Evolutionary conservation across 1,140 invertebrate genomes (phyloP).

Genomic region (Nephila pilipes): DNA sequence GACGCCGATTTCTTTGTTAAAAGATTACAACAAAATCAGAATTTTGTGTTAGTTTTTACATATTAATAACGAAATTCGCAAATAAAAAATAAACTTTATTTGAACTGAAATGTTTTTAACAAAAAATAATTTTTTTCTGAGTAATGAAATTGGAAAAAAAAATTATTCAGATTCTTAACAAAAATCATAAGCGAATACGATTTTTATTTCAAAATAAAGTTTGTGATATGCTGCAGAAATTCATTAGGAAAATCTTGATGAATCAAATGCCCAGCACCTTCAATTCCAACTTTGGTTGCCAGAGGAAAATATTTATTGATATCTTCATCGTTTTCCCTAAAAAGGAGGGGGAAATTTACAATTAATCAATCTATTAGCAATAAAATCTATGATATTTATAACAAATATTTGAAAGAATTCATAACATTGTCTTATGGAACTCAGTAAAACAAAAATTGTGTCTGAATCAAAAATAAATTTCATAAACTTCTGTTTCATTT

Average conservation of each 20-base stretch:
- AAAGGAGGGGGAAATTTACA: not conserved
- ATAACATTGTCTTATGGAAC: not conserved
- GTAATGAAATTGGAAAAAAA: not conserved
- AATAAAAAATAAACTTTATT: no score
- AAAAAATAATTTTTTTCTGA: no score
- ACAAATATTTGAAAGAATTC: not conserved
- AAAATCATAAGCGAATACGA: not conserved
- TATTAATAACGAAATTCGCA: no score
- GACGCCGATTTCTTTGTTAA: no score
- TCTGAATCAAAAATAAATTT: not conserved
- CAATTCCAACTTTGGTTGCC: constrained; percentile 24
- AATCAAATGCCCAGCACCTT: constrained; percentile 56
- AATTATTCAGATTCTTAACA: not conserved
- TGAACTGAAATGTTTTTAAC: no score
- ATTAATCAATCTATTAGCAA: not conserved
- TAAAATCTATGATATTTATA: no score
- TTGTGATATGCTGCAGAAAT: constrained; percentile 28
- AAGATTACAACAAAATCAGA: no score
- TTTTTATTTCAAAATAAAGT: constrained; percentile 33
- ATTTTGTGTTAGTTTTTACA: no score
- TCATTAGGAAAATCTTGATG: constrained; percentile 64
- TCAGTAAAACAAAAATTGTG: not conserved
- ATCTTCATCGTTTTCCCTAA: constrained; percentile 24
- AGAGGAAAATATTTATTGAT: constrained; percentile 35
- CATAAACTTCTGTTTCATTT: no score